Evolutionary conservation across 2,113 vertebrate species (phyloP).

Genomic region (Montifringilla adamsi): DNA sequence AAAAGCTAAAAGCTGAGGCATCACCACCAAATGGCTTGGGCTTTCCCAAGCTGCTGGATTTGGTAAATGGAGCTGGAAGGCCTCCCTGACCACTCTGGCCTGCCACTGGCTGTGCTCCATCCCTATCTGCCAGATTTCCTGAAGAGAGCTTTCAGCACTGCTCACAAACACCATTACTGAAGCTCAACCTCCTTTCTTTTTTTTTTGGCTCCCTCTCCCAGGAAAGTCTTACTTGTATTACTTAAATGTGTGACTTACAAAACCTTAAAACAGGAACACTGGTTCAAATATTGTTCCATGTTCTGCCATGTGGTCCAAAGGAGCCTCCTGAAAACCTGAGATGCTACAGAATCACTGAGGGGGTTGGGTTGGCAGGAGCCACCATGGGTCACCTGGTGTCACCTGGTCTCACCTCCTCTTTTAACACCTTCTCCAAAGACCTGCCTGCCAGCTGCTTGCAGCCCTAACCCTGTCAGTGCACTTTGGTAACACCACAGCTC

Average conservation of each 20-base stretch:
- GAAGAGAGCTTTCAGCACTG: not conserved
- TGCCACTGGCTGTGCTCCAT: not conserved
- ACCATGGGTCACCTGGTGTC: not conserved
- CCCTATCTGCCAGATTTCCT: fast-evolving
- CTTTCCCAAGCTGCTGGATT: not conserved
- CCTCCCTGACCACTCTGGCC: not conserved
- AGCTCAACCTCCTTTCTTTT: not conserved
- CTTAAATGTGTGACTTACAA: not conserved
- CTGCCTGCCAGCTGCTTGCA: not conserved
- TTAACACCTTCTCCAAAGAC: not conserved
- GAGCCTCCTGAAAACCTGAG: not conserved
- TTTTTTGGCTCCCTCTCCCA: not conserved
- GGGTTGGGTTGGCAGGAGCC: not conserved
- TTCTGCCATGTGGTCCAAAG: not conserved
- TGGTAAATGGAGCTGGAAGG: not conserved
- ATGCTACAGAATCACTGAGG: not conserved
- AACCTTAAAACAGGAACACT: not conserved
- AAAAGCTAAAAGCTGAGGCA: not conserved
- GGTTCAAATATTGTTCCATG: not conserved
- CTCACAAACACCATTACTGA: not conserved
- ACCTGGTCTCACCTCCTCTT: not conserved
- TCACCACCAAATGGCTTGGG: not conserved
- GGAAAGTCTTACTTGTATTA: not conserved
- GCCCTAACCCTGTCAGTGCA: not conserved
- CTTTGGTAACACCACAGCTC: not conserved